These are phyloP conservation scores for Drosophila ananassae DNA, from an alignment of 1,140 invertebrate species.

Conservation along the genomic window DNA sequence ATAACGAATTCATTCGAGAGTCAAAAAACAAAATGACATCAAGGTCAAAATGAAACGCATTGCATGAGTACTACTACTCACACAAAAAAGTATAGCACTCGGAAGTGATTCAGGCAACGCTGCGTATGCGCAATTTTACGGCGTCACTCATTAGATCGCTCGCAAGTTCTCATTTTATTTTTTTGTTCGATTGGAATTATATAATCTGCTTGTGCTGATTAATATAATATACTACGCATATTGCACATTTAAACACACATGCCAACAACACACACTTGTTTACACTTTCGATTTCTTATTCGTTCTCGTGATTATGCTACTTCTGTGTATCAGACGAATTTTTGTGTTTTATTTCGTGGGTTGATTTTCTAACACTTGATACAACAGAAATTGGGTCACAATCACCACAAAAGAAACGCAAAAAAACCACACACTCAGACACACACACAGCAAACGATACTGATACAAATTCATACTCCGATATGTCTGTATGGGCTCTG, in stretches of 20 bases:
- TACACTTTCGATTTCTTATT: slow-evolving; percentile 9
- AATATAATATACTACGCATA: slow-evolving; percentile 35
- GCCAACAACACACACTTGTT: slow-evolving; percentile 27
- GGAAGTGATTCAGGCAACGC: slow-evolving; percentile 32
- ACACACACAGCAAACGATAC: slow-evolving; percentile 3
- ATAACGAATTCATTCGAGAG: slow-evolving; percentile 26
- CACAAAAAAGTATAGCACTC: slow-evolving; percentile 7
- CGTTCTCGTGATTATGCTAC: too few relatives aligned
- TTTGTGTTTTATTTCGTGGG: slow-evolving; percentile 17
- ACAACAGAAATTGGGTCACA: slow-evolving; percentile 78
- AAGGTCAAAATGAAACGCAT: slow-evolving; percentile 44
- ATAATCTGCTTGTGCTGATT: slow-evolving; percentile 29
- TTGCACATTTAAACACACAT: slow-evolving; percentile 47
- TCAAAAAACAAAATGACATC: slow-evolving; percentile 5
- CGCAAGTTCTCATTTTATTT: too few relatives aligned
- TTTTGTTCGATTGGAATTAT: slow-evolving; percentile 17
- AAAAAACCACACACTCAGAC: slow-evolving; percentile 20
- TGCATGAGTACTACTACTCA: slow-evolving; percentile 10
- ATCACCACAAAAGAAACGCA: slow-evolving; percentile 43
- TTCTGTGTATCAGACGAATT: neutral
- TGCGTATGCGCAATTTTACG: slow-evolving; percentile 33
- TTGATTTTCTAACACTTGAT: slow-evolving; percentile 66
- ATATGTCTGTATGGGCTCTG: slow-evolving; percentile 25
- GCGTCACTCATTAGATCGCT: slow-evolving; percentile 30
- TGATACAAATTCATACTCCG: slow-evolving; percentile 12